Evolutionary conservation across 2,888 invertebrate species (phyloP).

Genomic region (Cephus nigrinus): DNA sequence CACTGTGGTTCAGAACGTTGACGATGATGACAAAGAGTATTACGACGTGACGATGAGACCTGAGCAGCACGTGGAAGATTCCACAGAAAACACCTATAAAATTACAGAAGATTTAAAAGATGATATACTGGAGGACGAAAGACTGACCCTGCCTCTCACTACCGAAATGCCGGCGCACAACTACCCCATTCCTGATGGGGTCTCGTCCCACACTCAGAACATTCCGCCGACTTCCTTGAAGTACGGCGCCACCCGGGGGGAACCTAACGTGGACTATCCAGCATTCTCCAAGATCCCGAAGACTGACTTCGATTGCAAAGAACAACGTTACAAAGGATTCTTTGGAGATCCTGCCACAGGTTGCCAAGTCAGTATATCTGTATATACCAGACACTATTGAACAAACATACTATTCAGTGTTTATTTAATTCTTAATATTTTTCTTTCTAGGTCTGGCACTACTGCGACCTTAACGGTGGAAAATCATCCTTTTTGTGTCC

Average conservation of each 20-base stretch:
- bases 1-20: constrained; percentile 48
- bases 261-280: constrained; percentile 85
- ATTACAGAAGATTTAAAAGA: constrained; percentile 44
- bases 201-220: constrained; percentile 25
- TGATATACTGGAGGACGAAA: constrained; percentile 43
- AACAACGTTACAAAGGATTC: constrained; percentile 90
- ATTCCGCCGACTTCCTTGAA: constrained; percentile 46
- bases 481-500: constrained; percentile 91
- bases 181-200: constrained; percentile 36
- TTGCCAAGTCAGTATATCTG: constrained; percentile 75
- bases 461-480: constrained; percentile 90
- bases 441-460: constrained; percentile 84
- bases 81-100: constrained; percentile 41
- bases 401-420: constrained; percentile 19
- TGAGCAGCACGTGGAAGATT: constrained; percentile 13
- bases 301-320: constrained; percentile 83
- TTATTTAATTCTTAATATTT: constrained; percentile 24
- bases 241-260: constrained; percentile 66
- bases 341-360: constrained; percentile 89
- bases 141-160: constrained; percentile 34
- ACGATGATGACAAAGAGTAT: constrained; percentile 15
- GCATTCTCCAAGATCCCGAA: constrained; percentile 79
- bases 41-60: neutral
- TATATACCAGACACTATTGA: neutral
- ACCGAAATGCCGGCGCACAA: constrained; percentile 35